Evolutionary conservation across 2,113 vertebrate species (phyloP), one percentile per base, ranked within the genome.

Genomic region (Salvelinus fontinalis): DNA sequence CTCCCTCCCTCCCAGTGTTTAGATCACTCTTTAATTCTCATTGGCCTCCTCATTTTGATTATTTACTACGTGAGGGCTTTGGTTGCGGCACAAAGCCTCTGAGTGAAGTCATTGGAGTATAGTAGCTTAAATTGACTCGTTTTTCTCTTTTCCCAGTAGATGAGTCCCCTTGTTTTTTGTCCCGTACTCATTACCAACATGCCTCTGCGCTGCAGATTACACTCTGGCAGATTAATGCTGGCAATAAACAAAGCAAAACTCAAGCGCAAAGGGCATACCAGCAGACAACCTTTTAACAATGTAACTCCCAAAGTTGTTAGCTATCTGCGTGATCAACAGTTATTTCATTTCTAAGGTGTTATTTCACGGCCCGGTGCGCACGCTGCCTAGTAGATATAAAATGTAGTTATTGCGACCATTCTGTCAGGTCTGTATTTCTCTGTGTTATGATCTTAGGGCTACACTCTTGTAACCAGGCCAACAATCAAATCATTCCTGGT

Each of bases 311-410:
- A 64, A 81, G 73, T 84, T 64, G 83, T 82, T 81, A 71, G 73
- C 26, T 6, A 66, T 79, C 77, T 71, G 5, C 20, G 26, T 79
- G 79, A 88, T 88, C 79, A 80, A 65, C 73, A 29, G 51, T 75
- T 81, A 73, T 84, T 85, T 88, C 27, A 76, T 83, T 89, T 80
- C 72, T 68, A 68, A 70, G 48, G 70, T 81, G 69, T 89, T 85
- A 89, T 89, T 88, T 89, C 80, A 89, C 26, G 74, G 81, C 64
- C 74, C 78, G 75, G 73, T 78, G 79, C 57, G 34, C 82, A 67
- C 77, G 75, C 69, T 71, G 67, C 78, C 54, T 68, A 69, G 83
- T 79, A 77, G 69, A 86, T 76, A 84, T 67, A 39, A 83, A 75
- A 77, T 44, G 70, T 74, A 72, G 66, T 78, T 66, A 73, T 34